phyloP scores from a whole-genome alignment of 2,888 invertebrate species.

The Acleris sparsana region DNA sequence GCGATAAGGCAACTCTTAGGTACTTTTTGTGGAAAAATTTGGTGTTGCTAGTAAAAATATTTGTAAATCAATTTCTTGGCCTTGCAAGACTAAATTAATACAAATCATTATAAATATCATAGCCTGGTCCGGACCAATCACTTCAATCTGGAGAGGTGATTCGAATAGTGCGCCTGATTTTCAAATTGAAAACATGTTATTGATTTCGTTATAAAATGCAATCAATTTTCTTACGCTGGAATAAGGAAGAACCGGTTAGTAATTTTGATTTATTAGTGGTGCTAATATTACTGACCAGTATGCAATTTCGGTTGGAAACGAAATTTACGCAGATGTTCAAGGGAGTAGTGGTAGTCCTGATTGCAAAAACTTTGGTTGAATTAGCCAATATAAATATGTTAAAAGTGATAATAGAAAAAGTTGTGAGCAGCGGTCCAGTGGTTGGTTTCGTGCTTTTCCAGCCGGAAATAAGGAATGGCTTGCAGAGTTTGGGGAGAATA shows the following conservation, averaged over 20 bases:
- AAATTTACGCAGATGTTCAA: slow-evolving; percentile 28
- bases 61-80: no score
- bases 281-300: neutral
- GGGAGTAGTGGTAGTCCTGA: slow-evolving; percentile 7
- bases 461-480: slow-evolving; percentile 15
- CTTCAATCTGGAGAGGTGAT: no score
- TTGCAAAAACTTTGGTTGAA: slow-evolving; percentile 3
- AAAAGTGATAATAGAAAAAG: neutral
- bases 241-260: neutral
- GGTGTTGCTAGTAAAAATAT: no score
- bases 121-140: no score
- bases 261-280: slow-evolving; percentile 5
- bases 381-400: slow-evolving; percentile 7
- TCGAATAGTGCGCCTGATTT: no score
- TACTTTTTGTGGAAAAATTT: no score
- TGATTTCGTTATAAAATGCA: neutral
- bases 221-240: neutral
- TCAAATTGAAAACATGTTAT: no score
- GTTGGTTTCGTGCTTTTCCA: slow-evolving; percentile 12
- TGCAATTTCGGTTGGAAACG: neutral
- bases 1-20: no score
- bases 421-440: slow-evolving; percentile 2
- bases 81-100: no score
- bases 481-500: slow-evolving; percentile 15
- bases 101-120: no score